Conservation (phyloP, 2,113 vertebrate species). For the Sorex araneus region DNA sequence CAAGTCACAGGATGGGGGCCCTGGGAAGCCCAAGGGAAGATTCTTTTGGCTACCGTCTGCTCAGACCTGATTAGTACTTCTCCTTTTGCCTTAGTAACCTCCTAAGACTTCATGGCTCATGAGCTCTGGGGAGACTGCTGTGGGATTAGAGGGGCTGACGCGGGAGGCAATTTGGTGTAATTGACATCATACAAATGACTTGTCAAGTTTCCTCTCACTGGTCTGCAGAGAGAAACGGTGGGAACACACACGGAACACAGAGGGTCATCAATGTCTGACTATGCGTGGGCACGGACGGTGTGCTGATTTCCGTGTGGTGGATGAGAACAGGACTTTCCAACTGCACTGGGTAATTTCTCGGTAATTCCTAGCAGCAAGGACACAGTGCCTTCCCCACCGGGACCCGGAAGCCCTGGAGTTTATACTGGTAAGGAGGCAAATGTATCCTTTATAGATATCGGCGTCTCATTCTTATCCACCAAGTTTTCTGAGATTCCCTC, state of each 20-base stretch:
- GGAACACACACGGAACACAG: background rate
- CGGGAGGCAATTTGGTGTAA: constrained; percentile 33
- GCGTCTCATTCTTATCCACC: background rate
- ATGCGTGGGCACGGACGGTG: background rate
- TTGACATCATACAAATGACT: constrained; percentile 72
- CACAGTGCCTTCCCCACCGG: background rate
- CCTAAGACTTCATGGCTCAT: background rate
- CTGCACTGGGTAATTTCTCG: background rate
- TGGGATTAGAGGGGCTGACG: constrained; percentile 1
- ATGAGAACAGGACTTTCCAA: constrained; percentile 18
- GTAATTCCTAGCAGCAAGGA: background rate
- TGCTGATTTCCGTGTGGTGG: background rate
- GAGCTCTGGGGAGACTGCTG: constrained; percentile 26
- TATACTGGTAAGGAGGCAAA: rapidly evolving
- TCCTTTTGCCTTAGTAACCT: background rate
- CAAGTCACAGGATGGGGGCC: background rate
- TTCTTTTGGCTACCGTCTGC: background rate
- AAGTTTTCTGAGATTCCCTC: background rate
- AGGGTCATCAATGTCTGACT: constrained; percentile 38
- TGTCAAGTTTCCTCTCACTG: constrained; percentile 67
- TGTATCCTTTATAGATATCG: rapidly evolving
- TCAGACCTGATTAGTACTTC: background rate
- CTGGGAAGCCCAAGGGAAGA: background rate
- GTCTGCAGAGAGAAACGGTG: background rate
- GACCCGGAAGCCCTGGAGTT: background rate